A percentile compares a stretch with the other conserved stretches of the same genome.
phyloP scores from a whole-genome alignment of 2,888 invertebrate genomes.

The Zhengitettix transpicula region DNA sequence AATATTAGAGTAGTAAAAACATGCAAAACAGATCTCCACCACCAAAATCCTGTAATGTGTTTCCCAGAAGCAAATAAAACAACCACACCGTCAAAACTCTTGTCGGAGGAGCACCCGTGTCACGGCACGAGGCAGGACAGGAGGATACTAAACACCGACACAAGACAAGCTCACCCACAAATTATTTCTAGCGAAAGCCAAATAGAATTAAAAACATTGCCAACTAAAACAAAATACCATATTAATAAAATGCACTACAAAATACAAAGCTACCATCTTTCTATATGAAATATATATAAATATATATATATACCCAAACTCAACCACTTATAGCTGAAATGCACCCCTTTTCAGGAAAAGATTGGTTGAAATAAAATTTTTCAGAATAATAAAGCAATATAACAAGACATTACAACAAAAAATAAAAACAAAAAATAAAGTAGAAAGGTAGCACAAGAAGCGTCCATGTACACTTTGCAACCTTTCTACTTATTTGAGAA shows the following conservation, averaged over 20 bases:
- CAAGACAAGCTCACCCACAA: neutral
- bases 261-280: neutral
- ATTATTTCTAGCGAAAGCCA: conserved; percentile 8
- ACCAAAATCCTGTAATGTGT: neutral
- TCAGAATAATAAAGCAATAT: neutral
- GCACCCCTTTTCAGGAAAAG: neutral
- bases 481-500: too few species aligned
- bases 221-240: neutral
- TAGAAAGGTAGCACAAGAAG: too few species aligned
- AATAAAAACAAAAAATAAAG: too few species aligned
- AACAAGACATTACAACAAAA: neutral
- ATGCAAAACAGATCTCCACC: neutral
- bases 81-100: neutral
- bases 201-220: conserved; percentile 5
- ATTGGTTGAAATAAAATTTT: too few species aligned
- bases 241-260: neutral
- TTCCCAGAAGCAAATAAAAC: neutral
- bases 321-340: neutral
- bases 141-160: neutral
- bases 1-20: too few species aligned
- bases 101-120: neutral
- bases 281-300: neutral
- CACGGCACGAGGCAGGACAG: neutral
- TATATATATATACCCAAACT: neutral
- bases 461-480: too few species aligned